Conservation (phyloP, 2,797 vertebrate species). For the Podargus strigoides region DNA sequence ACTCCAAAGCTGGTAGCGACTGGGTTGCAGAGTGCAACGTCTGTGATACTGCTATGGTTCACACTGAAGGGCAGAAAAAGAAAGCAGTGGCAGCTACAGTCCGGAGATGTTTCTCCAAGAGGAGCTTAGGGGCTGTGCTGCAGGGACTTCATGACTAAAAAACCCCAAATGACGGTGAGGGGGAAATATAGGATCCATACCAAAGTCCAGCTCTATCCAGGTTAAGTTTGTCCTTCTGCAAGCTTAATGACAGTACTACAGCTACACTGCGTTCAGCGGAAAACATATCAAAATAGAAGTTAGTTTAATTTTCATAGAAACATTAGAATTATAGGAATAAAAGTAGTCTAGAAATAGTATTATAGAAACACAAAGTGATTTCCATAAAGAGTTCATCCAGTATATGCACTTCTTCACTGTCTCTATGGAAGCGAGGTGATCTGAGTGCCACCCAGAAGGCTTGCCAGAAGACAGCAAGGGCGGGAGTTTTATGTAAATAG, state of each 20-base stretch:
- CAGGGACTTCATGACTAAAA: not conserved
- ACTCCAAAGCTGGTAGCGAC: fast-evolving
- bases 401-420: not conserved
- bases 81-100: not conserved
- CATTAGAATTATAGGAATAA: not conserved
- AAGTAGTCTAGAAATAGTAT: not conserved
- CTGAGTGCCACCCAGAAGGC: not conserved
- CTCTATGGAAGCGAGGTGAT: not conserved
- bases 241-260: not conserved
- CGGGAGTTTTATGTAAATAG: fast-evolving
- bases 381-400: not conserved
- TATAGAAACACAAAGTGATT: not conserved
- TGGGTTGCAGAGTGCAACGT: not conserved
- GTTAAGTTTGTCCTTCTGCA: not conserved
- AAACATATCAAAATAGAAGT: not conserved
- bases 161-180: fast-evolving
- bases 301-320: not conserved
- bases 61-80: not conserved
- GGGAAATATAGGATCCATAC: not conserved
- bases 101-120: not conserved
- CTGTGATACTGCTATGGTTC: not conserved
- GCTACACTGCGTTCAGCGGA: not conserved
- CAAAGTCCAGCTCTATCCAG: not conserved
- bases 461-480: not conserved
- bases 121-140: not conserved